Evolutionary conservation across 2,888 invertebrate species (phyloP), one percentile per base, ranked within the genome.

Genomic region (Leptodirus hochenwartii): DNA sequence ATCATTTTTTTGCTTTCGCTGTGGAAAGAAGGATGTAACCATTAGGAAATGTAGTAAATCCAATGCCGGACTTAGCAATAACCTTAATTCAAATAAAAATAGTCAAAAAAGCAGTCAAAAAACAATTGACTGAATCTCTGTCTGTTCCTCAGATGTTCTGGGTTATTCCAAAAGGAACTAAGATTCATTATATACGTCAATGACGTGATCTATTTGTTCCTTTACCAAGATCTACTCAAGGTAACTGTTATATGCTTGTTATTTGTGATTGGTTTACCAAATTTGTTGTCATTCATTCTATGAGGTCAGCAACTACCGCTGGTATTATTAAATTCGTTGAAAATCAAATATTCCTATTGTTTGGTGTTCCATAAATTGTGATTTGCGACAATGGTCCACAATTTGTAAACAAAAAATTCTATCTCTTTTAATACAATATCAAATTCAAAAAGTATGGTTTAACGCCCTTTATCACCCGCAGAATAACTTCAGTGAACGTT

Each of bases 361-460:
- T 33, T 31, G 39, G 40, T 6, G 38, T 28, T 2, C 39, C 40
- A 2, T 12, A 32, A 29, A 29, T 22, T 2, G 13, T 40, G 2
- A 35, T 41, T 6, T 25, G 27, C 3, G 40, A 41, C 22, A 41
- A 41, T 25, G 41, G 38, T 1, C 25, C 17, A 3, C 38, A 34
- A 24, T 40, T 40, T 28, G 20, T 29, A 3, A 31, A 35, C 15
- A 29, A 31, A 9, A 27, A 15, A 4, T 38, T 12, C 11, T 11
- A 8, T 20, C 25, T 3, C 15, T 37, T 10, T 15, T 27, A 9
- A n/a, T 15, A 8, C 22, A 27, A 2, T 39, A 39, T 22, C 14
- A 29, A 9, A 28, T 32, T 8, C 20, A 33, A 11, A 25, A 31
- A 3, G 10, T n/a, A n/a, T n/a, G n/a, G 4, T 38, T 32, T 16